Evolutionary conservation across 1,140 invertebrate genomes (phyloP), one percentile per base, ranked within the genome.

Genomic region (Aphelenchoides fujianensis): DNA sequence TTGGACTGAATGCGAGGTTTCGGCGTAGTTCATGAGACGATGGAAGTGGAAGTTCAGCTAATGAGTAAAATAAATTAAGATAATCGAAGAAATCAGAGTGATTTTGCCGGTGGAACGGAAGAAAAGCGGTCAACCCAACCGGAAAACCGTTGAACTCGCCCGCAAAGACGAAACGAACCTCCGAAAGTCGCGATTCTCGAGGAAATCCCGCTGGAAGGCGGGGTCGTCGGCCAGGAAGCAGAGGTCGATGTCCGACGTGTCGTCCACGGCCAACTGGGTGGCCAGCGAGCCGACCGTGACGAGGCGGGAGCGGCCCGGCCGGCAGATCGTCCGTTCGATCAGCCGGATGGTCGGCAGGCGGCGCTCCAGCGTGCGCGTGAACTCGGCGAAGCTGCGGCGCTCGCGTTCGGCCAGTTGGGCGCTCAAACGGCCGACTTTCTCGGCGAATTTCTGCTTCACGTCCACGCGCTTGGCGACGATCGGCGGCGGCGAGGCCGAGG

Each of bases 251-350:
- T 74, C 73, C 1, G 73, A 72, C 0, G 41, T 16, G 1, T 16
- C 27, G n/a, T 74, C 73, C 0, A 61, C 9, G 0, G 52, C 69
- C 48, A 74, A 59, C 37, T 71, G 53, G 7, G 62, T 72, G 12
- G 35, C 35, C 0, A 78, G 48, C 23, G 73, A 74, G 16, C 73
- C 73, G 66, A 76, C 48, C 1, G 69, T n/a, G n/a, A 78, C 37
- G 3, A 74, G n/a, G n/a, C 74, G 76, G 2, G 74, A 71, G 53
- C 36, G 30, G 19, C 59, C 59, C 5, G 63, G 5, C 7, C 19
- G 5, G 23, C 55, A 59, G 19, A 59, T 59, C 7, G 55, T 32
- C 23, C 23, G 28, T 19, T 59, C 55, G 19, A 19, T 59, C 55
- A 48, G 23, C 23, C 23, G 41, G 23, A 48, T 48, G 12, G 23